Conservation (phyloP, 2,113 vertebrate genomes). For the Mesitornis unicolor region DNA sequence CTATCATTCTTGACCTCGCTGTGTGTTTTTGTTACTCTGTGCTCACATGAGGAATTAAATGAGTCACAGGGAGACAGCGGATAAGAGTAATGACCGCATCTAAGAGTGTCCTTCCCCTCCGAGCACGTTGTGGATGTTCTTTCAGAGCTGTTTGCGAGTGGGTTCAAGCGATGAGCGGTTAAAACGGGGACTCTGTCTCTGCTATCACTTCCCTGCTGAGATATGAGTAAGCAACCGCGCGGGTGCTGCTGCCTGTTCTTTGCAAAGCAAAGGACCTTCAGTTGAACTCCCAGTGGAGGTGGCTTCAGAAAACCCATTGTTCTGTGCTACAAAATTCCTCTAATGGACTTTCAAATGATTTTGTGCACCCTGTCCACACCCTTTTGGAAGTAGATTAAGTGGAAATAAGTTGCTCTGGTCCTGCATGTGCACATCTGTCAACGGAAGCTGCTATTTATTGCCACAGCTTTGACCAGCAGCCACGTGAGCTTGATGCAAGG, state of each 20-base stretch:
- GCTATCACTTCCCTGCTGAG: neutral
- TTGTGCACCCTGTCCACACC: neutral
- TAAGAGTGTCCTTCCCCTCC: neutral
- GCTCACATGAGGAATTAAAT: neutral
- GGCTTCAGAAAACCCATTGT: neutral
- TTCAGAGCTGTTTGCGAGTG: neutral
- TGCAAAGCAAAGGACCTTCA: neutral
- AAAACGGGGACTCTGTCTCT: neutral
- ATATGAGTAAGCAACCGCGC: neutral
- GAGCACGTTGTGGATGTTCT: neutral
- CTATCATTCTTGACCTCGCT: neutral
- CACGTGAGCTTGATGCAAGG: rapidly evolving
- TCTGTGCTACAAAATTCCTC: neutral
- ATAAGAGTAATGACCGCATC: neutral
- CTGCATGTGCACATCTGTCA: neutral
- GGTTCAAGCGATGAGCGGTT: neutral
- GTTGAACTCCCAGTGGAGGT: neutral
- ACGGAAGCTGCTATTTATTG: neutral
- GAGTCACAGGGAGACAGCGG: neutral
- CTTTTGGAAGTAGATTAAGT: neutral
- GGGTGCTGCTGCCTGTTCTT: neutral
- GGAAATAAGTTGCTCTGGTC: neutral
- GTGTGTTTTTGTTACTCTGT: neutral
- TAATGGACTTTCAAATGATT: neutral
- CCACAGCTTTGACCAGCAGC: neutral